Conservation (phyloP, 2,113 vertebrate genomes). For the Pseudorectes ferrugineus region DNA sequence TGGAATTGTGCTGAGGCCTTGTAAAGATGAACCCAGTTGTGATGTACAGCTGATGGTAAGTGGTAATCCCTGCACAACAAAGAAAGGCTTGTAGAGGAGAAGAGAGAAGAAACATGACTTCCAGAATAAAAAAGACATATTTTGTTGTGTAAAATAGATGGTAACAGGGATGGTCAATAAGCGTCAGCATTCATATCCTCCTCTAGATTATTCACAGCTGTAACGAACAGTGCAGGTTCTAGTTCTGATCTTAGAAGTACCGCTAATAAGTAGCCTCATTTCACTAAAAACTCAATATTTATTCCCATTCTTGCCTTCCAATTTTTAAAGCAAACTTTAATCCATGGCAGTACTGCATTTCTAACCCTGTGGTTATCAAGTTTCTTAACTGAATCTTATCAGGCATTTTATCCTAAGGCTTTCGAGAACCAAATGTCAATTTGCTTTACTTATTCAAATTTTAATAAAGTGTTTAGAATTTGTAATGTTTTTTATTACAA, state of each 20-base stretch:
- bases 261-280: neutral
- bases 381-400: neutral
- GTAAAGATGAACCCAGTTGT: neutral
- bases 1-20: neutral
- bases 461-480: neutral
- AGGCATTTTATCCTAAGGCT: neutral
- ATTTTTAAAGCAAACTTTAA: neutral
- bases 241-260: neutral
- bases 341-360: neutral
- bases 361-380: neutral
- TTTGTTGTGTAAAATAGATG: neutral
- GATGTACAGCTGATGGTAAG: neutral
- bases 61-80: neutral
- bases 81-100: neutral
- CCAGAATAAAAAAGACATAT: neutral
- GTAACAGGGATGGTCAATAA: neutral
- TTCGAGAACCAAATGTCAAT: neutral
- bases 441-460: conserved; percentile 5
- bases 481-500: neutral
- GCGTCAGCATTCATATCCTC: neutral
- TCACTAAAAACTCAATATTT: neutral
- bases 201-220: neutral
- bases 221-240: neutral
- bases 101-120: neutral
- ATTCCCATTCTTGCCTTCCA: neutral